A percentile compares a stretch with the other conserved stretches of the same genome.
phyloP scores from a whole-genome alignment of 2,888 invertebrate genomes.

The Dilophus febrilis region DNA sequence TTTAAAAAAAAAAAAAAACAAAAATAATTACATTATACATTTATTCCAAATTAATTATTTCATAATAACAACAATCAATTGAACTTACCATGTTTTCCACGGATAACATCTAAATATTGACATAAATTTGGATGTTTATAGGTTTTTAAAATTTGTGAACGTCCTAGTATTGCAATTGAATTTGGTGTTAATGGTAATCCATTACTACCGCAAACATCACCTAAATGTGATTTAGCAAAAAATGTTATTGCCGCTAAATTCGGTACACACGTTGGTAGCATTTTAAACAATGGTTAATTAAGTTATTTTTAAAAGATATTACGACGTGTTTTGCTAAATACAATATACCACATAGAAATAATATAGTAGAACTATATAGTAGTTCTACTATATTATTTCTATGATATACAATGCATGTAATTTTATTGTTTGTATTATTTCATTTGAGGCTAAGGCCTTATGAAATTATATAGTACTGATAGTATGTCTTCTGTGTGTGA shows the following conservation, averaged over 20 bases:
- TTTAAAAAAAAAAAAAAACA: constrained; percentile 25
- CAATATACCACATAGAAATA: too few relatives aligned
- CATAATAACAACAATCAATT: neutral
- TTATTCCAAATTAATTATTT: neutral
- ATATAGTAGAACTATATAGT: too few relatives aligned
- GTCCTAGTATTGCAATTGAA: constrained; percentile 83
- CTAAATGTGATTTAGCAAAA: constrained; percentile 78
- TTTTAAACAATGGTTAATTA: too few relatives aligned
- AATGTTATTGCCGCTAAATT: constrained; percentile 71
- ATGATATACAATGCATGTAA: too few relatives aligned
- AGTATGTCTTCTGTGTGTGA: too few relatives aligned
- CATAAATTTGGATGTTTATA: constrained; percentile 68
- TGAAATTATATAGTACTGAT: too few relatives aligned
- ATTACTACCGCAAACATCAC: constrained; percentile 86
- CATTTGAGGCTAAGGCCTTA: too few relatives aligned
- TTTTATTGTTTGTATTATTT: too few relatives aligned
- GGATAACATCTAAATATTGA: constrained; percentile 75
- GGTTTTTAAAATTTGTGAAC: constrained; percentile 66
- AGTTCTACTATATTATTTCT: too few relatives aligned
- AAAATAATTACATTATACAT: constrained; percentile 1
- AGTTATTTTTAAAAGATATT: too few relatives aligned
- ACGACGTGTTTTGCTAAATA: too few relatives aligned
- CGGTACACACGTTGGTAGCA: too few relatives aligned
- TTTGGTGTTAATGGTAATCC: constrained; percentile 92
- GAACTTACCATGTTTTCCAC: constrained; percentile 82